Conservation (phyloP, 53 echinoderm and acorn worm genomes). For the Temnopleurus reevesii region DNA sequence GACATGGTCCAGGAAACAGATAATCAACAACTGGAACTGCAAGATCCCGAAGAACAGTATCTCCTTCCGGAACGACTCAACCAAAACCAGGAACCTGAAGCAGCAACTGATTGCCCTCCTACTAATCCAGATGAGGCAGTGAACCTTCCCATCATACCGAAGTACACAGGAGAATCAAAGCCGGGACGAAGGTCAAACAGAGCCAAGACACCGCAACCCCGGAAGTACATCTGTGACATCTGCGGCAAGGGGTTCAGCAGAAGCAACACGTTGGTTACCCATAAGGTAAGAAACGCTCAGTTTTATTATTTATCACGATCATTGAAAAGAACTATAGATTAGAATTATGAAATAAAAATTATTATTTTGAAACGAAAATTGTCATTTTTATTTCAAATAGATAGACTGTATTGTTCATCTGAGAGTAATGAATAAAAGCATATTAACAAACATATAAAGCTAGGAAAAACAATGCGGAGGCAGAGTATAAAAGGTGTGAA, state of each 20-base stretch:
- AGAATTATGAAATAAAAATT: too few relatives aligned
- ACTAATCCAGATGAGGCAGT: neutral
- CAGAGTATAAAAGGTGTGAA: too few relatives aligned
- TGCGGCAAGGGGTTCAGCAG: slow-evolving; percentile 98
- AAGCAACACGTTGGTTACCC: slow-evolving; percentile 96
- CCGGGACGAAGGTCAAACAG: slow-evolving; percentile 42
- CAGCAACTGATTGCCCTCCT: neutral
- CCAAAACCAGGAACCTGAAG: neutral
- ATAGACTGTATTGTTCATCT: too few relatives aligned
- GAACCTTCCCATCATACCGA: neutral
- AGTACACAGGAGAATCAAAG: slow-evolving; percentile 4
- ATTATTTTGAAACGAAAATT: too few relatives aligned
- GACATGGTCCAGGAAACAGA: neutral
- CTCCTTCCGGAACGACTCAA: neutral
- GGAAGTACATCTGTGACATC: slow-evolving; percentile 95
- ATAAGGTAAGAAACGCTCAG: slow-evolving; percentile 98
- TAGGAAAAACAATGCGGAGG: too few relatives aligned
- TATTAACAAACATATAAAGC: too few relatives aligned
- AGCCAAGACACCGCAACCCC: slow-evolving; percentile 78
- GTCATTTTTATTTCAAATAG: too few relatives aligned
- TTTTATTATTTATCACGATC: too few relatives aligned
- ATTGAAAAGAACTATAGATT: too few relatives aligned
- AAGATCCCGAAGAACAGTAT: neutral
- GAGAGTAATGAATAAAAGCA: too few relatives aligned
- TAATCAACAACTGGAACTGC: neutral